These are phyloP conservation scores for Sitta carolinensis DNA, from an alignment of 2,797 vertebrate genomes.

Conservation along the genomic window DNA sequence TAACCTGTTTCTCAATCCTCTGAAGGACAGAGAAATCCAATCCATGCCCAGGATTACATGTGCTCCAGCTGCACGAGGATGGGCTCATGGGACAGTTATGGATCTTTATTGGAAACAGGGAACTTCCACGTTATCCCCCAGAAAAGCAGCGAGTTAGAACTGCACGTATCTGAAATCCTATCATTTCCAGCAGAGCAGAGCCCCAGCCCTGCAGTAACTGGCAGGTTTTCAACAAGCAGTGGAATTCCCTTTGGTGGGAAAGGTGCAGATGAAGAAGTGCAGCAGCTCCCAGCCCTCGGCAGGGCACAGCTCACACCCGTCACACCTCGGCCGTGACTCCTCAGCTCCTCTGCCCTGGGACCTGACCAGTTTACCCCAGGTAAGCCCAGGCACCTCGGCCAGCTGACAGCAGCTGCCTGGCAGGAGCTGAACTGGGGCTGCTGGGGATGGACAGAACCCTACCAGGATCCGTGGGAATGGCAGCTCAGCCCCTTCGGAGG, in stretches of 20 bases:
- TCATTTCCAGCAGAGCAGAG: not conserved
- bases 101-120: rapidly evolving
- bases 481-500: no score
- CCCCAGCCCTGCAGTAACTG: not conserved
- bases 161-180: not conserved
- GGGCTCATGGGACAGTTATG: not conserved
- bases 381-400: no score
- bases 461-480: no score
- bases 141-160: not conserved
- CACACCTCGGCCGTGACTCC: no score
- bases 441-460: no score
- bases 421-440: no score
- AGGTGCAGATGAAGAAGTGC: not conserved
- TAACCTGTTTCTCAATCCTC: not conserved
- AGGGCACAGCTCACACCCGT: not conserved
- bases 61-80: not conserved
- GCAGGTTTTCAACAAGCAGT: not conserved
- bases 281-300: rapidly evolving
- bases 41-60: not conserved
- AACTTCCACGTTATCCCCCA: not conserved
- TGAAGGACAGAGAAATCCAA: not conserved
- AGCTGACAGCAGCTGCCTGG: no score
- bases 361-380: no score
- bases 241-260: not conserved
- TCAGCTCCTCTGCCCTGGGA: no score